A percentile compares a stretch with the other conserved stretches of the same genome.
phyloP scores from a whole-genome alignment of 1,140 invertebrate genomes.

The Drosophila sulfurigaster region DNA sequence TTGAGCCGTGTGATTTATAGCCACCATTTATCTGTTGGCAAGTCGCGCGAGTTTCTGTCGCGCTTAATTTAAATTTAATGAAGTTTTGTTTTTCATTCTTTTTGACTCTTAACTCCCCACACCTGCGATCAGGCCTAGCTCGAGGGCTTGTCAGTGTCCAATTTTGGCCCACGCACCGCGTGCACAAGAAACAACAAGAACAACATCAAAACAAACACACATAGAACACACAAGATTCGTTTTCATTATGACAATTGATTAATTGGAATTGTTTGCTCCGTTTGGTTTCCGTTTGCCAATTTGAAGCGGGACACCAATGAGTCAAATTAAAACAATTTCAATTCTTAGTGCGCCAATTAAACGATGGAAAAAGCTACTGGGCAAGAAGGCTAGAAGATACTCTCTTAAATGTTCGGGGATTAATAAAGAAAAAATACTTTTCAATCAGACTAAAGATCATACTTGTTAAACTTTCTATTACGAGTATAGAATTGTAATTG shows the following conservation, averaged over 20 bases:
- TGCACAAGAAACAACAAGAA: neutral
- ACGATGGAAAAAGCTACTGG: neutral
- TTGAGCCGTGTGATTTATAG: conserved; percentile 60
- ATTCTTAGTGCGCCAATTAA: conserved; percentile 58
- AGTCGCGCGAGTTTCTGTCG: conserved; percentile 28
- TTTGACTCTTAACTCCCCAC: conserved; percentile 14
- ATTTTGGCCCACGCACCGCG: conserved; percentile 56
- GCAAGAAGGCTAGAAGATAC: neutral
- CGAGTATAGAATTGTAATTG: too few species aligned
- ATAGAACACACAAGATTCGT: conserved; percentile 38
- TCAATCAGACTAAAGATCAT: neutral
- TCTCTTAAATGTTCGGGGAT: neutral
- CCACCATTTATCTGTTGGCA: conserved; percentile 53
- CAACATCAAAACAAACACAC: neutral
- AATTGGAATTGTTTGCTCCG: conserved; percentile 47
- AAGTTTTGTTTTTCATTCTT: conserved; percentile 35
- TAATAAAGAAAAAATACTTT: too few species aligned
- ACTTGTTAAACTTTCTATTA: too few species aligned
- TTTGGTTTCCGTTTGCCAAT: conserved; percentile 66
- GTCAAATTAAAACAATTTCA: conserved; percentile 32
- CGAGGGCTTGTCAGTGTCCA: conserved; percentile 59
- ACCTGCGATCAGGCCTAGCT: conserved; percentile 43
- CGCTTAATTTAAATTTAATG: conserved; percentile 68
- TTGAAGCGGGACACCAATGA: conserved; percentile 34
- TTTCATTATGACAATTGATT: conserved; percentile 73